These are phyloP conservation scores for Heterohyrax brucei DNA, from an alignment of 2,797 vertebrate genomes.

Conservation along the genomic window DNA sequence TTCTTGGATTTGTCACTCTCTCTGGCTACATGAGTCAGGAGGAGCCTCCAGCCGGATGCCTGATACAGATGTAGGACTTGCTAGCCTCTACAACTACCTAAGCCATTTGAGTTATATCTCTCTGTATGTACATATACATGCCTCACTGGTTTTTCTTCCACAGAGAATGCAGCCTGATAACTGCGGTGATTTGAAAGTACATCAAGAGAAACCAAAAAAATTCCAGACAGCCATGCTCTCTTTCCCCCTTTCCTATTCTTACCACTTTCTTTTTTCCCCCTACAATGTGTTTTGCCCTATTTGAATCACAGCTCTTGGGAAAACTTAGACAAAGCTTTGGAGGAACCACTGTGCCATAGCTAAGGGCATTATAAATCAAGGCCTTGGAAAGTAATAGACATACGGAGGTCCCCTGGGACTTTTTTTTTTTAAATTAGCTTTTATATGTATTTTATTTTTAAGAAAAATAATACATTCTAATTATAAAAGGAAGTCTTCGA, in stretches of 20 bases:
- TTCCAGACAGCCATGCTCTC: background rate
- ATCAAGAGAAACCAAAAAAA: background rate
- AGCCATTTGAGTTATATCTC: no score
- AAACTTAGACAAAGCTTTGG: background rate
- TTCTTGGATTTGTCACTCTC: no score
- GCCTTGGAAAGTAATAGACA: background rate
- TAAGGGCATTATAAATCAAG: background rate
- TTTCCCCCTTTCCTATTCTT: background rate
- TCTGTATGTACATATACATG: no score
- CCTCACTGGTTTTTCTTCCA: no score
- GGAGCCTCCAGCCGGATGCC: no score
- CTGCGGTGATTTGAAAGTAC: background rate
- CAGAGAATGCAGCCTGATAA: background rate
- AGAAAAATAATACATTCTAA: background rate
- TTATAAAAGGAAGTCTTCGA: background rate
- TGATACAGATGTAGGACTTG: no score
- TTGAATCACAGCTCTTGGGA: background rate
- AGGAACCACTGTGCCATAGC: background rate
- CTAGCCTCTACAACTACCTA: no score
- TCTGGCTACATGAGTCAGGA: no score
- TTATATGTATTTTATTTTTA: constrained; percentile 27
- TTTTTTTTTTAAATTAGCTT: background rate
- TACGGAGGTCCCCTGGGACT: background rate
- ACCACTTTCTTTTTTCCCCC: background rate
- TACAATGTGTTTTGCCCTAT: background rate